Evolutionary conservation across 2,797 vertebrate genomes (phyloP).

Genomic region (Sibirionetta formosa): DNA sequence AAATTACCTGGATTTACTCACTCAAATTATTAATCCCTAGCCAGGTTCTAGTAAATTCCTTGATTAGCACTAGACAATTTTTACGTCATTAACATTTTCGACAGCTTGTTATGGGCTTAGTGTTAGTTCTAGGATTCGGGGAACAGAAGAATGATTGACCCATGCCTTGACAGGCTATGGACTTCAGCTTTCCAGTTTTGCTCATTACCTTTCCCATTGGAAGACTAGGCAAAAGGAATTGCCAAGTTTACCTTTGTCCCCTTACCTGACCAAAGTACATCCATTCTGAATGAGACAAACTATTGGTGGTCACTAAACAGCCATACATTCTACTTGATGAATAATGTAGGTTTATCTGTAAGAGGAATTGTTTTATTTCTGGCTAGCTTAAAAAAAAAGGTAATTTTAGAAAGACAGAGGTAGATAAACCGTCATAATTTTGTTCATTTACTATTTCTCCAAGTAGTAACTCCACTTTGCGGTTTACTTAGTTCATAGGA

Average conservation of each 20-base stretch:
- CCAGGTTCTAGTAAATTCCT: not conserved
- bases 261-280: not conserved
- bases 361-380: not conserved
- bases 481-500: not conserved
- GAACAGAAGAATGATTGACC: not conserved
- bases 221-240: not conserved
- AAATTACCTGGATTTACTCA: not conserved
- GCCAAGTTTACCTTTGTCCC: accelerated
- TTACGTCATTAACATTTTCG: not conserved
- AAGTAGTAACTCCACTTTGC: not conserved
- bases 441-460: not conserved
- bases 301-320: not conserved
- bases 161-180: not conserved
- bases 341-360: not conserved
- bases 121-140: not conserved
- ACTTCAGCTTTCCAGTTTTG: not conserved
- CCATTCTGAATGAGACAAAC: not conserved
- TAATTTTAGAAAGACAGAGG: not conserved
- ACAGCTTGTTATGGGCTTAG: not conserved
- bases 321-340: not conserved
- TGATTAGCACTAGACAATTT: not conserved
- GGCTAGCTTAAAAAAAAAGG: not conserved
- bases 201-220: not conserved
- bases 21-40: not conserved
- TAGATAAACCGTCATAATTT: not conserved